phyloP scores from a whole-genome alignment of 2,113 vertebrate species.

The Tychaedon coryphoeus region DNA sequence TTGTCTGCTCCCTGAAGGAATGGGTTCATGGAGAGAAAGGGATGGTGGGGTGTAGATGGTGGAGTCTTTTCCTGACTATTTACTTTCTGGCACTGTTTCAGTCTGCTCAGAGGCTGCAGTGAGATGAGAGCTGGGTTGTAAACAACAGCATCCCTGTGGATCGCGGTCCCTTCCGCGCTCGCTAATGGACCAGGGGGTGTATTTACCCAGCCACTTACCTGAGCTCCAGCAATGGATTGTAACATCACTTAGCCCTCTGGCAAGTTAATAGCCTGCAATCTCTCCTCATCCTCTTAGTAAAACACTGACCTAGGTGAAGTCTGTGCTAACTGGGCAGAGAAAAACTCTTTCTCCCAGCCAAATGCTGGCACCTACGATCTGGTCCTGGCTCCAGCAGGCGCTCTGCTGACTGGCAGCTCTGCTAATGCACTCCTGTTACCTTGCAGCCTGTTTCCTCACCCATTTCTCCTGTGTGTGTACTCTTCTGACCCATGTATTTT shows the following conservation, averaged over 20 bases:
- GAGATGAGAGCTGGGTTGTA: neutral
- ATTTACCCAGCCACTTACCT: neutral
- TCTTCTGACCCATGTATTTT: neutral
- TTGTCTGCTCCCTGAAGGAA: neutral
- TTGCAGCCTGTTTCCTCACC: neutral
- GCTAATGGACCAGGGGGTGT: neutral
- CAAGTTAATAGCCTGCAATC: neutral
- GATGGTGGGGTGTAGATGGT: neutral
- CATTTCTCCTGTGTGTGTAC: neutral
- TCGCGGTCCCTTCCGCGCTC: neutral
- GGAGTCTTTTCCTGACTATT: neutral
- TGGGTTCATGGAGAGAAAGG: neutral
- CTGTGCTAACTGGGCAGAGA: neutral
- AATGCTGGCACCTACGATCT: rapidly evolving
- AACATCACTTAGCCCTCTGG: neutral
- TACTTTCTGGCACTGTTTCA: neutral
- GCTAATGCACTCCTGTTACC: neutral
- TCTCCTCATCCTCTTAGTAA: neutral
- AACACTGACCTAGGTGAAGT: neutral
- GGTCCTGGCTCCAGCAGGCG: neutral
- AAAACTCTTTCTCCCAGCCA: neutral
- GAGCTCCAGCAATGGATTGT: neutral
- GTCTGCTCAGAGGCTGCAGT: neutral
- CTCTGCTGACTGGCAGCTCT: neutral
- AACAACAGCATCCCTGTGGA: neutral